These are phyloP conservation scores for Liolophura sinensis DNA, from an alignment of 1,140 invertebrate species.

Conservation along the genomic window DNA sequence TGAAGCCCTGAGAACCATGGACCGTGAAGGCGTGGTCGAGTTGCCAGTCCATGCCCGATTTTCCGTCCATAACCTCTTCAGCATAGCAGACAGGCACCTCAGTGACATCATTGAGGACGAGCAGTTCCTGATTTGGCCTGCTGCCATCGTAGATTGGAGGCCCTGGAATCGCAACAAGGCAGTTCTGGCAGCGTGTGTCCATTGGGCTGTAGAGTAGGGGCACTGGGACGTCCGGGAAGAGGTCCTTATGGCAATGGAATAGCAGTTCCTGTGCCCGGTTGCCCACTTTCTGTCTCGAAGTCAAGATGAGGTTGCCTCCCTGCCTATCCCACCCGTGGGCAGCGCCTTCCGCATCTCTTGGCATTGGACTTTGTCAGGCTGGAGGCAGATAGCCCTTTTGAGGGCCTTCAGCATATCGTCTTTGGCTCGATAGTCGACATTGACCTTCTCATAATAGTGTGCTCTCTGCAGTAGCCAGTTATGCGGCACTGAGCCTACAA, in stretches of 20 bases:
- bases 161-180: slow-evolving; percentile 3
- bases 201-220: slow-evolving; percentile 11
- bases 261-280: slow-evolving; percentile 7
- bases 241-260: slow-evolving; percentile 8
- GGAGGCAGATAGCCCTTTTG: neutral
- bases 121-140: neutral
- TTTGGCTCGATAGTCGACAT: too few species aligned
- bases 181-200: slow-evolving; percentile 3
- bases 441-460: too few species aligned
- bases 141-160: too few species aligned
- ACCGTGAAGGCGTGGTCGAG: slow-evolving; percentile 13
- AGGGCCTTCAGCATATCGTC: too few species aligned
- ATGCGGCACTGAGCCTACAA: slow-evolving; percentile 1
- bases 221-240: neutral
- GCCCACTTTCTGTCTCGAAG: neutral
- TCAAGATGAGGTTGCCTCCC: too few species aligned
- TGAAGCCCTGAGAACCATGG: slow-evolving; percentile 8
- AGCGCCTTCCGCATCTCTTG: too few species aligned
- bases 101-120: slow-evolving; percentile 10
- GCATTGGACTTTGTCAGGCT: too few species aligned
- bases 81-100: slow-evolving; percentile 3
- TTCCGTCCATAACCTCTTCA: neutral
- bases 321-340: too few species aligned
- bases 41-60: slow-evolving; percentile 8
- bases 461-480: neutral